Evolutionary conservation across 2,113 vertebrate species (phyloP).

Genomic region (Microcebus murinus): DNA sequence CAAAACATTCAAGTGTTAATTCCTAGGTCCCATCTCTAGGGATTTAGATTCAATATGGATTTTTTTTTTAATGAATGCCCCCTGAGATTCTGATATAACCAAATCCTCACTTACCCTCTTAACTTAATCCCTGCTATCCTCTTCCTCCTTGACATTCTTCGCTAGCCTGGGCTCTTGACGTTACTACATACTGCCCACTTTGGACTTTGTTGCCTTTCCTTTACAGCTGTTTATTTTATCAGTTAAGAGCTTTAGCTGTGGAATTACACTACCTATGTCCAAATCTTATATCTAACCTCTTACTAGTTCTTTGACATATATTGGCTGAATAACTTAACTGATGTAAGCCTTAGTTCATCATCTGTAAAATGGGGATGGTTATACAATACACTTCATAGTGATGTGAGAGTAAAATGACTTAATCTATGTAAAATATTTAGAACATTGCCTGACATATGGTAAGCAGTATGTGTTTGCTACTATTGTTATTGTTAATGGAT

Average conservation of each 20-base stretch:
- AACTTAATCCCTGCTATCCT: neutral
- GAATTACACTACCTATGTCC: neutral
- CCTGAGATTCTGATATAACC: neutral
- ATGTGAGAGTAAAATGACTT: constrained; percentile 10
- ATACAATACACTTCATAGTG: neutral
- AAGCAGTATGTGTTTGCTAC: neutral
- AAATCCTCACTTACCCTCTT: neutral
- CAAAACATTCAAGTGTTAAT: neutral
- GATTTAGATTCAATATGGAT: neutral
- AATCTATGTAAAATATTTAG: neutral
- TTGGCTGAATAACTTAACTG: neutral
- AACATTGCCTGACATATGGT: neutral
- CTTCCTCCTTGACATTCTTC: neutral
- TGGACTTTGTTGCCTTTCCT: neutral
- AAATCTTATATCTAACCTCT: neutral
- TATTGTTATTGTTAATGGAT: neutral
- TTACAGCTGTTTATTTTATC: neutral
- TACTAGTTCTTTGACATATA: neutral
- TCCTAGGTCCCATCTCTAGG: neutral
- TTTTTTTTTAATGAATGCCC: neutral
- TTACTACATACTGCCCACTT: neutral
- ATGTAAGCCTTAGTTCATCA: constrained; percentile 26
- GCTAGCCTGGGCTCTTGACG: neutral
- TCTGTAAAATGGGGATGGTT: neutral
- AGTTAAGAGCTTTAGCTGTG: neutral